Base-by-base conservation (phyloP, 2,113 vertebrate species). In the Pantherophis guttatus region DNA sequence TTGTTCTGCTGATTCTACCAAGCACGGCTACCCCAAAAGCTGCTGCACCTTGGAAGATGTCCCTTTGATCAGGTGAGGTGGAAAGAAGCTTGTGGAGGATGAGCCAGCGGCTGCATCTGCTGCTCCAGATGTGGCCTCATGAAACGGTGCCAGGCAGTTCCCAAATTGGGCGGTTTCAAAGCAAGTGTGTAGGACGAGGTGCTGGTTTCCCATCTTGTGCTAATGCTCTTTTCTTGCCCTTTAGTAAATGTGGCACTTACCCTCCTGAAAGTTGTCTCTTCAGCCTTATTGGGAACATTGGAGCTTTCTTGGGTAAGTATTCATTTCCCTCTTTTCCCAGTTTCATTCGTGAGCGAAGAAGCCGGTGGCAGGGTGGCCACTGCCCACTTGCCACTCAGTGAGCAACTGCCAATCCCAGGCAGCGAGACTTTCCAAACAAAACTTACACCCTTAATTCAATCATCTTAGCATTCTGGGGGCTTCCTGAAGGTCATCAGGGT, bases 241-340 rank as follows among this genome's bases (percentile, higher is more conserved):
- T 9, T 81, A 99, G 99, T 98, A 99, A 99, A 97, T 99, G 98
- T 93, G 99, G 99, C 91, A 98, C 98, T 7, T 99, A 96, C 93
- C 98, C 99, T 94, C 99, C 99, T 5, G 99, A 99, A 96, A 99
- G 99, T 97, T 99, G 99, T 93, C 97, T 99, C 95, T 99, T 99
- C 98, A 99, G 99, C 95, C 98, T 99, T 95, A 98, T 99, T 85
- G 98, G 98, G 89, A 99, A 99, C 88, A 95, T 99, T 57, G 99
- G 98, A 96, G 98, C 98, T 93, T 99, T 99, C 97, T 99, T 99
- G 98, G 99, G 99, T 99, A 96, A 98, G 98, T 95, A 48, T 44
- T 39, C 65, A 58, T 54, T 26, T 59, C 88, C 90, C 26, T 54
- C 33, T 39, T 39, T 21, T 59, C 33, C 53, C 57, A 62, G 11